These are phyloP conservation scores for Drosophila parabipectinata DNA, from an alignment of 1,140 invertebrate genomes.

Conservation along the genomic window DNA sequence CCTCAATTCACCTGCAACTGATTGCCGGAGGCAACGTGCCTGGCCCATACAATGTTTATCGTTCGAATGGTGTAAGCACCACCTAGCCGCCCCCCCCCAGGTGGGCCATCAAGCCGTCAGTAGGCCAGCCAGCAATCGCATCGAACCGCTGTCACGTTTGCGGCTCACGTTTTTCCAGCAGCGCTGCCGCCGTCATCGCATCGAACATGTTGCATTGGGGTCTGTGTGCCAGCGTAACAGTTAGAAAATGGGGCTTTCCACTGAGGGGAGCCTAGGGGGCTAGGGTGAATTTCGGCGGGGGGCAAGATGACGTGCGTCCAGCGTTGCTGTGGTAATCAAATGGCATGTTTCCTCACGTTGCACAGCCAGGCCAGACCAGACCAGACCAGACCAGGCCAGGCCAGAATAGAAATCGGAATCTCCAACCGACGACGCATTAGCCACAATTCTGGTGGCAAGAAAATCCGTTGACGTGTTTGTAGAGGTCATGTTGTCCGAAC, in stretches of 20 bases:
- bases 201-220: slow-evolving; percentile 66
- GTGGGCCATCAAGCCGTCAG: slow-evolving; percentile 46
- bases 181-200: slow-evolving; percentile 32
- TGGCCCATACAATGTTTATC: slow-evolving; percentile 53
- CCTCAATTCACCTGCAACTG: neutral
- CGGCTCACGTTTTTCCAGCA: slow-evolving; percentile 71
- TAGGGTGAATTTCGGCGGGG: neutral
- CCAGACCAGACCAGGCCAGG: neutral
- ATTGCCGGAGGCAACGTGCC: slow-evolving; percentile 45
- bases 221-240: slow-evolving; percentile 55
- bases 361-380: slow-evolving; percentile 26
- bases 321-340: slow-evolving; percentile 58
- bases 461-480: slow-evolving; percentile 9
- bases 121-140: slow-evolving; percentile 67
- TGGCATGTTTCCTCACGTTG: slow-evolving; percentile 66
- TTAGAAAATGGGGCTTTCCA: slow-evolving; percentile 24
- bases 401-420: neutral
- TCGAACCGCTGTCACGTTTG: slow-evolving; percentile 77
- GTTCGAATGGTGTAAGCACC: slow-evolving; percentile 43
- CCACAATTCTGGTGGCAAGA: neutral
- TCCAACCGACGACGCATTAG: neutral
- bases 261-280: neutral
- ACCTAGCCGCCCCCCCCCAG: neutral
- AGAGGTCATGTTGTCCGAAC: neutral
- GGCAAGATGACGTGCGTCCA: slow-evolving; percentile 33